Percentiles rank a stretch among this genome's conserved stretches.
Evolutionary conservation across 2,888 invertebrate species (phyloP).

Genomic region (Leptinotarsa haldemani): DNA sequence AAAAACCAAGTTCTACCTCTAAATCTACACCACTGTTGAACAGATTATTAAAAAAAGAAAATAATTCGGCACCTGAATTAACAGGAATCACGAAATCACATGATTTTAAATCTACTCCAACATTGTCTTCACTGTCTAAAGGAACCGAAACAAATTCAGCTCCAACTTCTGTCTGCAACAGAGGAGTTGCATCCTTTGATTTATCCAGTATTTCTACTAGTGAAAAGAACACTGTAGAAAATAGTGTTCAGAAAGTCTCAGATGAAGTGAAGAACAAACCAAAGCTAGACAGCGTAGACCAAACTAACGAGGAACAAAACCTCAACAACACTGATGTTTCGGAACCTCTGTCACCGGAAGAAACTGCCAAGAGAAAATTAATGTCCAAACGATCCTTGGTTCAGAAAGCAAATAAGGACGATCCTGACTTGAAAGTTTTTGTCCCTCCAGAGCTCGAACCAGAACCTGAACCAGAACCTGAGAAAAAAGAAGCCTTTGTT

Average conservation of each 20-base stretch:
- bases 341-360: not conserved
- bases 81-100: not conserved
- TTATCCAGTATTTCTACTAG: not conserved
- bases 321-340: not conserved
- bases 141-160: slow-evolving; percentile 2
- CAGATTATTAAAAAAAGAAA: slow-evolving; percentile 17
- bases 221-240: not conserved
- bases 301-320: no score
- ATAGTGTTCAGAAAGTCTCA: not conserved
- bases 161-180: slow-evolving; percentile 1
- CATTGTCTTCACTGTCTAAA: not conserved
- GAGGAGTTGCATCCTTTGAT: not conserved
- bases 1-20: not conserved
- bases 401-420: slow-evolving; percentile 59
- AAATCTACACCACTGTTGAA: slow-evolving; percentile 5
- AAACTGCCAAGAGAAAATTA: slow-evolving; percentile 42
- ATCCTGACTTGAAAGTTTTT: slow-evolving; percentile 62
- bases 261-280: not conserved
- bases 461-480: slow-evolving; percentile 55
- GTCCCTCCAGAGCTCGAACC: slow-evolving; percentile 60
- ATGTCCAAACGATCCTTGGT: slow-evolving; percentile 63
- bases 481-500: slow-evolving; percentile 63
- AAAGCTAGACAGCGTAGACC: not conserved
- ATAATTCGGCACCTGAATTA: slow-evolving; percentile 13
- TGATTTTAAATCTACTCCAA: not conserved